Evolutionary conservation across 2,113 vertebrate species (phyloP).

Genomic region (Gnathonemus echidnorhynchus): DNA sequence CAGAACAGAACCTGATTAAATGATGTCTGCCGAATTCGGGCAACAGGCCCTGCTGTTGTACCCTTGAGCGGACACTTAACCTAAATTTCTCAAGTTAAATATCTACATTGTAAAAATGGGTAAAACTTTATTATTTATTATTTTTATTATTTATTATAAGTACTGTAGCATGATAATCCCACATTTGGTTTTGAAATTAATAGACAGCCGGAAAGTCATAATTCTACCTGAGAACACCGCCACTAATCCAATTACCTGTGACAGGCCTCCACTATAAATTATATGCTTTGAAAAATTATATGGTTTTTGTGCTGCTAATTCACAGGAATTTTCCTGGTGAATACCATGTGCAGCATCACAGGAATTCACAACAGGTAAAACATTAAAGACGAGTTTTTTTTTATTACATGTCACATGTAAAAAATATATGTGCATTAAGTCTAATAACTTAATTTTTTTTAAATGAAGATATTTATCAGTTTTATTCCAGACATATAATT

Average conservation of each 20-base stretch:
- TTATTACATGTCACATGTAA: background rate
- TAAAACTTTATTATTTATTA: background rate
- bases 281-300: background rate
- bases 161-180: background rate
- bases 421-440: background rate
- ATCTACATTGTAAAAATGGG: background rate
- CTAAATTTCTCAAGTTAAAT: conserved; percentile 6
- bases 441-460: background rate
- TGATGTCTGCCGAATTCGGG: background rate
- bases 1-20: background rate
- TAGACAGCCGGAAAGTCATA: background rate
- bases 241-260: background rate
- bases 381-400: background rate
- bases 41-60: background rate
- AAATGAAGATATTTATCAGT: background rate
- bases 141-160: background rate
- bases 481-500: background rate
- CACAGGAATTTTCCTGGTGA: background rate
- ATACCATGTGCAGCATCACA: background rate
- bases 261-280: background rate
- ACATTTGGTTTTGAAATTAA: background rate
- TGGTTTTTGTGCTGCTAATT: background rate
- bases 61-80: background rate
- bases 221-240: background rate
- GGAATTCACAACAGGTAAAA: background rate